Conservation (phyloP, 92 coral and sea anemone species). For the Plumapathes pennacea region DNA sequence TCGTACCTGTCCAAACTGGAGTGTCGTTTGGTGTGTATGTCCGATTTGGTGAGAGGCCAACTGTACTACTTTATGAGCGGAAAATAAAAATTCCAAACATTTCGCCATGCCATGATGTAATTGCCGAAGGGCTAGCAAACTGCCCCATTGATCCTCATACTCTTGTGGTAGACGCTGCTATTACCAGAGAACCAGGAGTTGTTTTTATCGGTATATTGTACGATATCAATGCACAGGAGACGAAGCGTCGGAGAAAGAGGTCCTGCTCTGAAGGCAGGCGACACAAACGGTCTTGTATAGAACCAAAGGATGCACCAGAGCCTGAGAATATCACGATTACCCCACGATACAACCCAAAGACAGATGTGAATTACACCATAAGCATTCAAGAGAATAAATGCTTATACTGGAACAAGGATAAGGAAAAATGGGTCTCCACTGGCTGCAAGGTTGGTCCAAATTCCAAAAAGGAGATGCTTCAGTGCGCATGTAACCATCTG, state of each 20-base stretch:
- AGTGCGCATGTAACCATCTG: constrained; percentile 79
- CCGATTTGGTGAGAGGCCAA: constrained; percentile 43
- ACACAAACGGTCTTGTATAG: constrained; percentile 69
- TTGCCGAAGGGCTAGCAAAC: background rate
- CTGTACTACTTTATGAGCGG: constrained; percentile 24
- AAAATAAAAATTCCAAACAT: constrained; percentile 34
- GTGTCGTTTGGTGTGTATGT: constrained; percentile 22
- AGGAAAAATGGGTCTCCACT: constrained; percentile 45
- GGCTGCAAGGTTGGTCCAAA: constrained; percentile 80
- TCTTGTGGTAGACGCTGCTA: constrained; percentile 10
- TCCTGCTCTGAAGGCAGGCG: constrained; percentile 62
- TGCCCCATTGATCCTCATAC: constrained; percentile 22
- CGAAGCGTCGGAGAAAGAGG: constrained; percentile 46
- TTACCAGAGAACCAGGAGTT: constrained; percentile 27
- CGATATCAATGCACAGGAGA: background rate
- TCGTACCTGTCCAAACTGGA: no score
- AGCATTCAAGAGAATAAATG: constrained; percentile 37
- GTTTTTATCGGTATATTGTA: constrained; percentile 61
- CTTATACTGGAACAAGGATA: constrained; percentile 58
- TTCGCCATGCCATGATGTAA: constrained; percentile 11
- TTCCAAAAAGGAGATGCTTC: constrained; percentile 36
- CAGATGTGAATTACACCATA: constrained; percentile 74
- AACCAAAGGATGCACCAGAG: constrained; percentile 73
- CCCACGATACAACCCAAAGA: constrained; percentile 55
- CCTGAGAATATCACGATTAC: constrained; percentile 68